phyloP scores from a whole-genome alignment of 92 coral and sea anemone genomes.

The Pocillopora meandrina region DNA sequence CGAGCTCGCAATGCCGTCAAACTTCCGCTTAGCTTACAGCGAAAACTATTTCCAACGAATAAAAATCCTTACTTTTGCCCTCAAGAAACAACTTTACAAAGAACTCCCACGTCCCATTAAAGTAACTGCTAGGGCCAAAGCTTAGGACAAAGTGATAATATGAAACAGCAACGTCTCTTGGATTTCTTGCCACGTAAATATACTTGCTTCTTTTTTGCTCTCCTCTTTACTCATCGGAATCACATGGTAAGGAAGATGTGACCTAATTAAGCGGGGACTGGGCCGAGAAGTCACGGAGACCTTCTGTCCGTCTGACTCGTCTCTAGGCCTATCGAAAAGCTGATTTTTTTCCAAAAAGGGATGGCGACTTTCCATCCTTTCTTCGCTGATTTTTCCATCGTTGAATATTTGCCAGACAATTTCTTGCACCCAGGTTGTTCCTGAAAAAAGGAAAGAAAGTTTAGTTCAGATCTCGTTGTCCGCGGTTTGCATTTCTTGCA shows the following conservation, averaged over 20 bases:
- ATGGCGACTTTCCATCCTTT: constrained; percentile 1
- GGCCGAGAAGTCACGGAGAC: constrained; percentile 13
- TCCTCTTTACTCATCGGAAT: constrained; percentile 22
- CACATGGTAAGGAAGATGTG: constrained; percentile 44
- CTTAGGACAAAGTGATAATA: constrained; percentile 39
- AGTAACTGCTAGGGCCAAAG: constrained; percentile 30
- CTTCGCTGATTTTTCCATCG: constrained; percentile 41
- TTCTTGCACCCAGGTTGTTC: constrained; percentile 61
- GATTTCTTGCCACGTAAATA: constrained; percentile 63
- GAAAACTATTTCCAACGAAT: background rate
- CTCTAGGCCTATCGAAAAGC: constrained; percentile 26
- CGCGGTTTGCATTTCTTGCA: too few species aligned
- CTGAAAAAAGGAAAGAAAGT: constrained; percentile 1
- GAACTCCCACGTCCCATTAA: constrained; percentile 60
- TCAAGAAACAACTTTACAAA: constrained; percentile 53
- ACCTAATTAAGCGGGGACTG: constrained; percentile 56
- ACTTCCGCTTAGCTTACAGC: background rate
- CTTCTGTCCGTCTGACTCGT: background rate
- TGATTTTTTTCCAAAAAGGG: constrained; percentile 25
- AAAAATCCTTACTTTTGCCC: constrained; percentile 40
- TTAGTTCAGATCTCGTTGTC: background rate
- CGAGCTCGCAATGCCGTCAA: background rate
- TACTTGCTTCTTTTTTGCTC: constrained; percentile 44
- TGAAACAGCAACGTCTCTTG: constrained; percentile 68
- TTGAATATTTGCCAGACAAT: constrained; percentile 57